Evolutionary conservation across 2,888 invertebrate species (phyloP).

Genomic region (Azorinus chamasolen): DNA sequence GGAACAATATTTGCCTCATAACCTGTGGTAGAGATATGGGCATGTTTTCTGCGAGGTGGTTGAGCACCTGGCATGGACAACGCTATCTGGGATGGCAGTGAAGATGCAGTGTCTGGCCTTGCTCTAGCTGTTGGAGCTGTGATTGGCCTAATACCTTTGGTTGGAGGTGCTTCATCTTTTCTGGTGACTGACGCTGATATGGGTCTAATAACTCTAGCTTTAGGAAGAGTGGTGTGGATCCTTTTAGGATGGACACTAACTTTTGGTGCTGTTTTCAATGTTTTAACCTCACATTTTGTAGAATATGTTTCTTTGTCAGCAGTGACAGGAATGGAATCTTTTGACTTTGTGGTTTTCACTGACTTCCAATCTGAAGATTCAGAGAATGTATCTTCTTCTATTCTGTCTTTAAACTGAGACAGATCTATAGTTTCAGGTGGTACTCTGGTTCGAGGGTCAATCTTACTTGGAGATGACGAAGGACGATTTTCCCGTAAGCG

Average conservation of each 20-base stretch:
- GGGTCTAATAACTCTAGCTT: constrained; percentile 80
- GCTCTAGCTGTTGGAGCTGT: constrained; percentile 67
- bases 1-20: constrained; percentile 77
- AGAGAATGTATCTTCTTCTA: constrained; percentile 65
- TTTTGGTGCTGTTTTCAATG: constrained; percentile 66
- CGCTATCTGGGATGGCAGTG: constrained; percentile 70
- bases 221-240: constrained; percentile 79
- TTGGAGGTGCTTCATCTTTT: constrained; percentile 53
- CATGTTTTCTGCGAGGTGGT: constrained; percentile 53
- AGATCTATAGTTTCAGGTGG: constrained; percentile 76
- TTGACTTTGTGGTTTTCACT: constrained; percentile 69
- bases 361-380: constrained; percentile 72
- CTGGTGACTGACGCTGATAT: constrained; percentile 75
- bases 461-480: constrained; percentile 82
- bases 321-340: constrained; percentile 63
- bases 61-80: constrained; percentile 71
- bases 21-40: constrained; percentile 70
- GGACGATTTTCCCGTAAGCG: constrained; percentile 72
- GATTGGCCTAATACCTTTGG: constrained; percentile 64
- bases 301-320: constrained; percentile 72
- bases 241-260: constrained; percentile 75
- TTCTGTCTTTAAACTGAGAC: constrained; percentile 68
- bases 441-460: constrained; percentile 83
- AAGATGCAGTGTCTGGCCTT: constrained; percentile 66
- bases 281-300: constrained; percentile 71